Percentiles rank a stretch among this genome's conserved stretches.
phyloP scores from a whole-genome alignment of 2,113 vertebrate genomes.

The Athene cunicularia region DNA sequence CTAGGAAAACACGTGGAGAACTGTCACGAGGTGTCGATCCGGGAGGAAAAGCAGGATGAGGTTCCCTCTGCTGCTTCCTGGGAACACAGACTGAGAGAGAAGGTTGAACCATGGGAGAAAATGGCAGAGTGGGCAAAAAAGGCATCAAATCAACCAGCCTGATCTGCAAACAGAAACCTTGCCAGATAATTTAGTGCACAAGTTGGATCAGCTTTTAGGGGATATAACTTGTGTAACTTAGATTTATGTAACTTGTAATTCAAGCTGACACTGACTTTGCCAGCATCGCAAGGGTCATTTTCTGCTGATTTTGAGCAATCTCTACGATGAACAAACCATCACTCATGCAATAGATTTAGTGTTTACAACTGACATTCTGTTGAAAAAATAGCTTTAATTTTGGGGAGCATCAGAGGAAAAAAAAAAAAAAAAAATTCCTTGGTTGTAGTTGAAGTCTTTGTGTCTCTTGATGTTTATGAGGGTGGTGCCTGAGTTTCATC shows the following conservation, averaged over 20 bases:
- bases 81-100: not conserved
- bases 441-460: not conserved
- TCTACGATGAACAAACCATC: rapidly evolving
- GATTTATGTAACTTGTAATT: conserved; percentile 37
- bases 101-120: not conserved
- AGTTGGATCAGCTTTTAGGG: not conserved
- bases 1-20: not conserved
- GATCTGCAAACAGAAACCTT: not conserved
- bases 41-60: not conserved
- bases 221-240: not conserved
- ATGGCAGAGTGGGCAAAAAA: not conserved
- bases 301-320: not conserved
- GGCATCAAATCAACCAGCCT: rapidly evolving
- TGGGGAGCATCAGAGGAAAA: rapidly evolving
- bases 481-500: not conserved
- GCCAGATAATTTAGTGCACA: not conserved
- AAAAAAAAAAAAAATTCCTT: not conserved
- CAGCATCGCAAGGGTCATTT: not conserved
- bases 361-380: not conserved
- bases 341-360: not conserved
- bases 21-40: rapidly evolving
- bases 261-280: not conserved
- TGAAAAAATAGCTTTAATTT: not conserved
- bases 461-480: not conserved
- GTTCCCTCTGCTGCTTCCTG: not conserved